Base-by-base conservation (phyloP, 2,797 vertebrate genomes). In the Trachurus trachurus region DNA sequence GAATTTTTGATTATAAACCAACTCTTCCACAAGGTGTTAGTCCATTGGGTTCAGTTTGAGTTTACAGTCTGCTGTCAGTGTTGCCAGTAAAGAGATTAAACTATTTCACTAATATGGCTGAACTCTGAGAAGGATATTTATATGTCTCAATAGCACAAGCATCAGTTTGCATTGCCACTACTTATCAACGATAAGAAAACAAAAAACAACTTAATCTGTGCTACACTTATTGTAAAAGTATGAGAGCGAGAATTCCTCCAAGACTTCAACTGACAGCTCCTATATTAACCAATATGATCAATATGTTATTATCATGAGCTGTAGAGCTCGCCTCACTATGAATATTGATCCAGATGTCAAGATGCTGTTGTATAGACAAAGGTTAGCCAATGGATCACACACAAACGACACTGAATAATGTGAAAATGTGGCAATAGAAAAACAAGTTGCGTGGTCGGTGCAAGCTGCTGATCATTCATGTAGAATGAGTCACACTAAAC, bases 1-100 rank as follows among this genome's bases (percentile, higher is more conserved):
- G 86, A 86, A 90, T 91, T 86, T 88, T 76, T 87, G 84, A 88
- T 90, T 75, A 87, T 39, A 90, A 81, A 82, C 72, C 63, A 56
- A 61, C n/a, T 66, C 71, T 76, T 87, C 78, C 63, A 59, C 71
- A 71, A 84, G 88, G 82, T 84, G 79, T 80, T 81, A 29, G 71
- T 88, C 86, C 69, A 47, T 7, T 42, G 72, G 78, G 85, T 78
- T 86, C 77, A 53, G 82, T 76, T 44, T 69, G 74, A 84, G 85
- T 87, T 88, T 83, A 59, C 66, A 83, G 72, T 81, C 68, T 74
- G 74, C 66, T 79, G 78, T 84, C 80, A 74, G 66, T 31, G 62
- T 59, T 81, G 71, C 70, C 57, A 57, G 61, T 44, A 54, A 40
- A 74, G 56, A 81, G 71, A 82, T 86, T 69, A 78, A 80, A 80